Percentiles rank a stretch among this genome's conserved stretches.
phyloP scores from a whole-genome alignment of 2,888 invertebrate genomes.

The Tholera decimalis region DNA sequence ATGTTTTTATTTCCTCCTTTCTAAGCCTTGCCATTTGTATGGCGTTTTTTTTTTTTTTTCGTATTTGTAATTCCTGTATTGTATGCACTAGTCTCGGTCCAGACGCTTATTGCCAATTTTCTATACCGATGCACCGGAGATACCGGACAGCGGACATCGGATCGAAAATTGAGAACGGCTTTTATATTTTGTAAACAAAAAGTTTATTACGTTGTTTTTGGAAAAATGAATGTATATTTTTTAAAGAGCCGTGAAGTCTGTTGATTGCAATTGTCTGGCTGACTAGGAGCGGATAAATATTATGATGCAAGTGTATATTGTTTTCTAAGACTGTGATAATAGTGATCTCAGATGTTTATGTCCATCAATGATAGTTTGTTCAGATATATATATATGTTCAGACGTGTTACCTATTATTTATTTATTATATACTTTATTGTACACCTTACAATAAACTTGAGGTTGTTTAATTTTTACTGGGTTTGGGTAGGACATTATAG shows the following conservation, averaged over 20 bases:
- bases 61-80: conserved; percentile 16
- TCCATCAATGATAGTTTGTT: background rate
- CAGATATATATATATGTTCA: too few species aligned
- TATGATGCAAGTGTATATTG: conserved; percentile 17
- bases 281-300: background rate
- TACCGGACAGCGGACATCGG: conserved; percentile 65
- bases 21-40: too few species aligned
- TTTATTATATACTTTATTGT: background rate
- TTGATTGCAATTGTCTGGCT: background rate
- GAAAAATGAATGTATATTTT: conserved; percentile 8
- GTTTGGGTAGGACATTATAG: background rate
- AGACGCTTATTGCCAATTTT: conserved; percentile 78
- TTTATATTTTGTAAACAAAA: conserved; percentile 58
- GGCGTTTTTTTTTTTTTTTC: background rate
- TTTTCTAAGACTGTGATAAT: conserved; percentile 11
- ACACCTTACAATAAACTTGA: too few species aligned
- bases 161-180: conserved; percentile 60
- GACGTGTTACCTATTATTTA: background rate
- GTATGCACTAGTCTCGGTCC: conserved; percentile 47
- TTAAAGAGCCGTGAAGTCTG: conserved; percentile 5
- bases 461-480: background rate
- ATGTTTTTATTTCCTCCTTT: too few species aligned
- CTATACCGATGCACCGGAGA: conserved; percentile 72
- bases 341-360: conserved; percentile 1
- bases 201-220: conserved; percentile 34